Evolutionary conservation across 2,113 vertebrate genomes (phyloP).

Genomic region (Mastomys coucha): DNA sequence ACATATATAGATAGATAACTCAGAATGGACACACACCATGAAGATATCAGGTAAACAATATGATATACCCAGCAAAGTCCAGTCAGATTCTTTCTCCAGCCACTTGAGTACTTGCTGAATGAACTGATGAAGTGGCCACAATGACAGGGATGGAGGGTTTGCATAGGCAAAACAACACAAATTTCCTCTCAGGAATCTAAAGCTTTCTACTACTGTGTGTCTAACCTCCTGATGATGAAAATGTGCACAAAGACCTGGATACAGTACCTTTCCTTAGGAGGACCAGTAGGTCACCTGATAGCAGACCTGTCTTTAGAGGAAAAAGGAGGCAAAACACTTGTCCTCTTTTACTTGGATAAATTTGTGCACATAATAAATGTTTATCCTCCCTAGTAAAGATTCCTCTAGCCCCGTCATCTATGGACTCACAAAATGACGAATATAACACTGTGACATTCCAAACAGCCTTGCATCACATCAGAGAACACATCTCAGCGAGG

Average conservation of each 20-base stretch:
- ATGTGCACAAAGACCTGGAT: neutral
- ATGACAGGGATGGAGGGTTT: neutral
- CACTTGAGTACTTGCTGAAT: neutral
- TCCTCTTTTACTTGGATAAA: neutral
- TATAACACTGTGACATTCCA: neutral
- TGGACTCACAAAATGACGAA: neutral
- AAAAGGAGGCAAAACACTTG: neutral
- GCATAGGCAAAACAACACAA: neutral
- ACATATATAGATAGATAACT: neutral
- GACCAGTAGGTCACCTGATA: neutral
- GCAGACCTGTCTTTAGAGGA: neutral
- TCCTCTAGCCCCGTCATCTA: neutral
- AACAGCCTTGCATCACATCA: neutral
- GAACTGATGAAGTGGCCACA: neutral
- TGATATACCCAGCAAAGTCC: neutral
- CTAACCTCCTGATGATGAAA: neutral
- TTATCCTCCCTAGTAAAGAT: neutral
- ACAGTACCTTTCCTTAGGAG: neutral
- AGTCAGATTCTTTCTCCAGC: neutral
- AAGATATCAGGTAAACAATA: conserved; percentile 3
- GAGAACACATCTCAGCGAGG: neutral
- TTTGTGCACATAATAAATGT: neutral
- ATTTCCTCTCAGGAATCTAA: neutral
- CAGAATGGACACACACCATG: neutral
- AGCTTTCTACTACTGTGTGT: neutral